Evolutionary conservation across 2,888 invertebrate genomes (phyloP).

Genomic region (Druceiella hillmani): DNA sequence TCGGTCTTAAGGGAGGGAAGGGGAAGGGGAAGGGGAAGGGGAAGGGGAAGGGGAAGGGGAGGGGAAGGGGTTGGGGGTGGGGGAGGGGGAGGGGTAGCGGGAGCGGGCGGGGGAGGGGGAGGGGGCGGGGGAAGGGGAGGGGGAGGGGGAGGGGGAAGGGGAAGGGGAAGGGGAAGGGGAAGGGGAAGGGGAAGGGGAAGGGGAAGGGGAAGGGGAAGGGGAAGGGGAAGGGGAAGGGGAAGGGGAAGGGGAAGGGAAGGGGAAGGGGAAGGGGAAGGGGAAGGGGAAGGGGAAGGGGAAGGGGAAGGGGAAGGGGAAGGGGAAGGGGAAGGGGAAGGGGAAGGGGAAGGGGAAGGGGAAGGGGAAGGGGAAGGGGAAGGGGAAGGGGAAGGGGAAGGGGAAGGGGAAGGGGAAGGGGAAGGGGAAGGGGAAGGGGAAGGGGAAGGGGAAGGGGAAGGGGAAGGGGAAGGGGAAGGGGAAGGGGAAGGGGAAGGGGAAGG

Average conservation of each 20-base stretch:
- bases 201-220: neutral
- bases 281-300: too few relatives aligned
- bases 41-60: neutral
- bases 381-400: too few relatives aligned
- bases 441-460: too few relatives aligned
- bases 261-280: neutral
- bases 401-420: too few relatives aligned
- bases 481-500: too few relatives aligned
- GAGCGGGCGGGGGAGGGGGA: neutral
- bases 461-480: too few relatives aligned
- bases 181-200: neutral
- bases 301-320: too few relatives aligned
- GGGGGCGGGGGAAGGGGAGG: neutral
- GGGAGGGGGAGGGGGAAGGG: neutral
- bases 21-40: neutral
- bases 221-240: neutral
- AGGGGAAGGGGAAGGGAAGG: neutral
- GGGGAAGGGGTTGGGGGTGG: conserved; percentile 1
- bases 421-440: too few relatives aligned
- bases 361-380: too few relatives aligned
- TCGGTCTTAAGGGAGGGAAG: too few relatives aligned
- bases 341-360: too few relatives aligned
- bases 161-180: neutral
- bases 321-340: too few relatives aligned
- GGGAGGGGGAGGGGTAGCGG: neutral